Conservation (phyloP, 2,797 vertebrate genomes). For the Propithecus deckenii region DNA sequence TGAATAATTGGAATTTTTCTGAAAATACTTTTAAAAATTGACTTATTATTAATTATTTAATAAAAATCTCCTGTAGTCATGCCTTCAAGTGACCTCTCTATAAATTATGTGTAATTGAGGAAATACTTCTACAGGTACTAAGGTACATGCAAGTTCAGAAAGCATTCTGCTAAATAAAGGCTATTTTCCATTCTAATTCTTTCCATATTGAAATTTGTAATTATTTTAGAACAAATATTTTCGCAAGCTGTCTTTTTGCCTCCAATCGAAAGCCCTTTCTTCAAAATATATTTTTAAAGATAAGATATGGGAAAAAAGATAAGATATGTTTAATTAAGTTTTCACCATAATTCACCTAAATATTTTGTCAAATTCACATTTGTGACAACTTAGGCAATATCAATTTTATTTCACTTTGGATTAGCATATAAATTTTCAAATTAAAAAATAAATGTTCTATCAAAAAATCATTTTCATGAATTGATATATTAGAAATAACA, state of each 20-base stretch:
- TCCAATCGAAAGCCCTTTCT: neutral
- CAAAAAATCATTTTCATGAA: neutral
- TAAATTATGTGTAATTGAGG: neutral
- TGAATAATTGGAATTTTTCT: neutral
- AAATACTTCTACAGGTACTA: neutral
- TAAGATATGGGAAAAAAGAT: neutral
- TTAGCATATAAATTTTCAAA: neutral
- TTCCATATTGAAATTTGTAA: neutral
- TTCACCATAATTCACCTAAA: neutral
- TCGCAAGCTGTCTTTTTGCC: neutral
- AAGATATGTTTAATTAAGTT: neutral
- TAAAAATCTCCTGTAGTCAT: neutral
- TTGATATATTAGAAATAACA: neutral
- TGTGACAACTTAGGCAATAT: neutral
- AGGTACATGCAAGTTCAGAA: neutral
- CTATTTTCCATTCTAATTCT: neutral
- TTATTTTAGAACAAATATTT: slow-evolving; percentile 3
- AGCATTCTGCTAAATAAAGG: neutral
- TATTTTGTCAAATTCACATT: neutral
- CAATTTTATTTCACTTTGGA: neutral
- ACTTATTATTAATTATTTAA: neutral
- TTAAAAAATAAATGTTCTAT: neutral
- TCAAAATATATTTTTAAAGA: neutral
- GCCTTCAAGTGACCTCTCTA: neutral
- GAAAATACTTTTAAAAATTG: neutral